Evolutionary conservation across 2,797 vertebrate species (phyloP), one percentile per base, ranked within the genome.

Genomic region (Schizopygopsis malacanthus): DNA sequence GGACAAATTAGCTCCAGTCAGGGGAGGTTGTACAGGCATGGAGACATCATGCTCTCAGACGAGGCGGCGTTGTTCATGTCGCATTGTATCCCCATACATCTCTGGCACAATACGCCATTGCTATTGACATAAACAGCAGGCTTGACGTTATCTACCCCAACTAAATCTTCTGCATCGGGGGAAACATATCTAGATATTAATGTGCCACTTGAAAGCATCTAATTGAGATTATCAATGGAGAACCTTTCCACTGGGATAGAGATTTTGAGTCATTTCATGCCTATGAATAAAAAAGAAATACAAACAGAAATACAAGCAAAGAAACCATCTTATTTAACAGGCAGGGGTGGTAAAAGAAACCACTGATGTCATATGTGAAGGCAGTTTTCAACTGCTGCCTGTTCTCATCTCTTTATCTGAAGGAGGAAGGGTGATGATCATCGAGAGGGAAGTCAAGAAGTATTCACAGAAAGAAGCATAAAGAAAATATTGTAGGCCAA

Each of bases 191-290:
- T 71, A 80, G 72, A 80, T 63, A 71, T 39, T 45, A 79, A 85
- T 71, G 18, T 39, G 2, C 18, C 28, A 72, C 52, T 85, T 63
- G 6, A 72, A 72, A 80, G 52, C 20, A 78, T 77, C 20, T 56
- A 83, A 86, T 70, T 93, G 90, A 90, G 92, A 95, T 93, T 93
- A 91, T 94, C 37, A 84, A 54, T 69, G 16, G 73, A 78, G 72
- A 39, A 4, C 16, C 15, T 67, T 84, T 84, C 61, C 18, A 28
- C 12, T 15, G 6, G 33, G 73, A 52, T 28, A 22, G 73, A 76
- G 11, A 78, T 69, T 73, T 63, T 56, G 43, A 76, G 63, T 84
- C 4, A 84, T 78, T 78, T 84, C 37, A 84, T 41, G 73, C 72
- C 61, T 1, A 43, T 69, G 47, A 20, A 69, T n/a, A 25, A n/a